These are phyloP conservation scores for Rattus rattus DNA, from an alignment of 2,113 vertebrate genomes.

Conservation along the genomic window DNA sequence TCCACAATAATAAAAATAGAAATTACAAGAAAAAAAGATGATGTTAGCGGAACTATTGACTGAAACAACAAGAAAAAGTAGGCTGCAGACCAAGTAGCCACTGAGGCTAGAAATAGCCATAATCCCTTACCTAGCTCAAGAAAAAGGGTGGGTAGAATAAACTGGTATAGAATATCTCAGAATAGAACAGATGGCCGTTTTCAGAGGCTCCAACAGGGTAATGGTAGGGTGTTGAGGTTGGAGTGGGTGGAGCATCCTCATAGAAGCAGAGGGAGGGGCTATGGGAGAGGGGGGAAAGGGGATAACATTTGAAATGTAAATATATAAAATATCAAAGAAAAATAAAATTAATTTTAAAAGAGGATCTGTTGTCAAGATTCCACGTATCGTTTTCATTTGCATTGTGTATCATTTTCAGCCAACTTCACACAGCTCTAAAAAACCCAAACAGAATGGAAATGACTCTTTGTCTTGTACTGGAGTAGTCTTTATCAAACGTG, in stretches of 20 bases:
- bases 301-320: too few relatives aligned
- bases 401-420: not conserved
- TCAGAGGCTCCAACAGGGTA: not conserved
- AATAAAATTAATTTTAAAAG: not conserved
- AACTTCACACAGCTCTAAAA: not conserved
- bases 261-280: too few relatives aligned
- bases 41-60: not conserved
- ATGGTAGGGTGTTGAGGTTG: too few relatives aligned
- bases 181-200: not conserved
- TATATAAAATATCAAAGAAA: too few relatives aligned
- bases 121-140: not conserved
- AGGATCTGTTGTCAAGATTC: not conserved
- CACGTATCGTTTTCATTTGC: not conserved
- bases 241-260: too few relatives aligned
- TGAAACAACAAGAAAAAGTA: not conserved
- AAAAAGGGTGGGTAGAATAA: not conserved
- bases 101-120: not conserved
- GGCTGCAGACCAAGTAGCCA: accelerated
- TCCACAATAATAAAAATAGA: not conserved
- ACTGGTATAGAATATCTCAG: not conserved
- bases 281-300: too few relatives aligned
- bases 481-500: not conserved
- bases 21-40: not conserved
- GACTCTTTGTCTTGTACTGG: not conserved
- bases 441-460: not conserved